Evolutionary conservation across 2,797 vertebrate species (phyloP), one percentile per base, ranked within the genome.

Genomic region (Sphenopsis melanotis): DNA sequence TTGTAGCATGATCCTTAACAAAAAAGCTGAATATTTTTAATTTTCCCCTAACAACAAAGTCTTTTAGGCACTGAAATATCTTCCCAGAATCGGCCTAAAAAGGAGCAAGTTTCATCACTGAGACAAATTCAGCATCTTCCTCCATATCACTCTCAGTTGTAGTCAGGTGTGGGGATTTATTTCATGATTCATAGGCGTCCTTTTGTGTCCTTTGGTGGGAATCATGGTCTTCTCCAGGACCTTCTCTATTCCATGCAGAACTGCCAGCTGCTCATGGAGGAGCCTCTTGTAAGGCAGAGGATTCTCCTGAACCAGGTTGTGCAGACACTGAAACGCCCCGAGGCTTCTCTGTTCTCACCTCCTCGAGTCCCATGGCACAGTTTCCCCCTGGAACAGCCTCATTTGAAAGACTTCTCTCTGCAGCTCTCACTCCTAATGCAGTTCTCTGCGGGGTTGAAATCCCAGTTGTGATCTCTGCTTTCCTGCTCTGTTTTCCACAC

Each of bases 351-450:
- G 10, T 27, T 49, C 49, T 46, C 66, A 18, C 42, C 32, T 39
- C 36, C 50, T 4, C 0, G 15, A 24, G 46, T 29, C 26, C 32
- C 0, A 0, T 3, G 14, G 12, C 22, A 2, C 11, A 12, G 36
- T 8, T 65, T 49, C 63, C 44, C 66, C 53, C 42, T 0, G 1
- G 41, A 57, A 4, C 69, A 65, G 74, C 66, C 16, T 0, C 57
- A 0, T 24, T 36, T 34, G 52, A 17, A 29, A 39, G 42, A 3
- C 44, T 77, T 17, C 52, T 30, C 68, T 36, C 37, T 42, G 47
- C 77, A 70, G 63, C 52, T 77, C 44, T 47, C 37, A 2, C 70
- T 56, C 36, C 23, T 34, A 4, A 13, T 30, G 47, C 56, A n/a
- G 0, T 23, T 72, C 80, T 71, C 44, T 9, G 32, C 1, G 2